These are phyloP conservation scores for Sitodiplosis mosellana DNA, from an alignment of 1,140 invertebrate genomes.

Conservation along the genomic window DNA sequence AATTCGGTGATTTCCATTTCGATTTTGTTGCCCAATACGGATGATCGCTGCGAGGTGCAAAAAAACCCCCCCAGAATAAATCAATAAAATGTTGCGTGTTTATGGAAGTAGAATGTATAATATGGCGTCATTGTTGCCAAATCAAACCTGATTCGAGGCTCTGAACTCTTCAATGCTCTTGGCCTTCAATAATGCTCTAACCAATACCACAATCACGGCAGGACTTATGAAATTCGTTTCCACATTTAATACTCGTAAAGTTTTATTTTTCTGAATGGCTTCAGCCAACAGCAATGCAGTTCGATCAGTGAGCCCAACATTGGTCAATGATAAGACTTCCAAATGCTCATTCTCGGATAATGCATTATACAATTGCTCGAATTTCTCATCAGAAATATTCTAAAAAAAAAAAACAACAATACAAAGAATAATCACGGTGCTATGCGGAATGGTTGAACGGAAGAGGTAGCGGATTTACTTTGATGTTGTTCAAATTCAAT, in stretches of 20 bases:
- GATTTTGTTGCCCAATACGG: slow-evolving; percentile 89
- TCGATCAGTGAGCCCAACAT: slow-evolving; percentile 80
- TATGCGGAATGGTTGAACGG: not conserved
- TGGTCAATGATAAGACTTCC: slow-evolving; percentile 80
- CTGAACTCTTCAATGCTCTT: slow-evolving; percentile 82
- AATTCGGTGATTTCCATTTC: slow-evolving; percentile 94
- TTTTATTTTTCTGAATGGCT: slow-evolving; percentile 69
- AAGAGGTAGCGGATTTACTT: slow-evolving; percentile 32
- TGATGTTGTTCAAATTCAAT: slow-evolving; percentile 96
- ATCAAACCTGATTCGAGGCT: slow-evolving; percentile 78
- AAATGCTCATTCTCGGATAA: slow-evolving; percentile 79
- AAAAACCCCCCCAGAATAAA: too few species aligned
- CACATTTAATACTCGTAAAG: slow-evolving; percentile 77
- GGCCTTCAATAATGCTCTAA: slow-evolving; percentile 69
- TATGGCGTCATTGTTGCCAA: too few species aligned
- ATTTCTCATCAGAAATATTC: slow-evolving; percentile 94
- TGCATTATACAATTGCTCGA: slow-evolving; percentile 73
- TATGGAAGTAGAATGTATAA: too few species aligned
- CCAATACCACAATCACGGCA: slow-evolving; percentile 60
- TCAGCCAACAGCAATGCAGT: slow-evolving; percentile 66
- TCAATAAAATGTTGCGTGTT: too few species aligned
- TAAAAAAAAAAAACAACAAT: slow-evolving; percentile 27
- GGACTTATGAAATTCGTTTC: slow-evolving; percentile 93
- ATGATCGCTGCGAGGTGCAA: slow-evolving; percentile 67
- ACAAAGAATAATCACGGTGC: not conserved